phyloP scores from a whole-genome alignment of 1,140 invertebrate species.

The Euschistus heros region DNA sequence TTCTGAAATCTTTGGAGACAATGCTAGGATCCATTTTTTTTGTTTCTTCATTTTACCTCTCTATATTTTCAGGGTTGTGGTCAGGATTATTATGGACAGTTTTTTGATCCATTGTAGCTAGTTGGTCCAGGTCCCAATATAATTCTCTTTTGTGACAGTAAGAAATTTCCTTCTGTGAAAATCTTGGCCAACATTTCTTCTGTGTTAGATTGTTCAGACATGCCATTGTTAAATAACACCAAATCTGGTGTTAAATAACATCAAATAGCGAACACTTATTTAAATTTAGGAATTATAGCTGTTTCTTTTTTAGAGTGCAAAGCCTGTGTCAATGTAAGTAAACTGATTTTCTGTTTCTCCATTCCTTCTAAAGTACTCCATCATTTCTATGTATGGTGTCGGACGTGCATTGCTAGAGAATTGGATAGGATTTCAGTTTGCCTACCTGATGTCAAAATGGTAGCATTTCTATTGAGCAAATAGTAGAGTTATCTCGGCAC shows the following conservation, averaged over 20 bases:
- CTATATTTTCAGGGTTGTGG: background rate
- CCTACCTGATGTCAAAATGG: background rate
- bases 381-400: conserved; percentile 1
- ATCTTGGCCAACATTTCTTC: background rate
- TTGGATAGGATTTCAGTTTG: conserved; percentile 1
- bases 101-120: background rate
- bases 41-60: background rate
- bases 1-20: no score
- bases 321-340: background rate
- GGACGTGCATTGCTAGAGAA: background rate
- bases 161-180: background rate
- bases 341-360: background rate
- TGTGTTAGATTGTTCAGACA: background rate
- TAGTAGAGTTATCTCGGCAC: background rate
- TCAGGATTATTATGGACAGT: background rate
- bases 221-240: background rate
- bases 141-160: background rate
- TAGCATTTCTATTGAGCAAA: background rate
- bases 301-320: background rate
- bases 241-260: background rate
- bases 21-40: background rate
- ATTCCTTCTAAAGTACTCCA: background rate
- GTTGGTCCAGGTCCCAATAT: background rate
- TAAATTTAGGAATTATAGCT: background rate
- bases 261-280: background rate